These are phyloP conservation scores for Yoshiicerus persimilis DNA, from an alignment of 1,140 invertebrate genomes.

Conservation along the genomic window DNA sequence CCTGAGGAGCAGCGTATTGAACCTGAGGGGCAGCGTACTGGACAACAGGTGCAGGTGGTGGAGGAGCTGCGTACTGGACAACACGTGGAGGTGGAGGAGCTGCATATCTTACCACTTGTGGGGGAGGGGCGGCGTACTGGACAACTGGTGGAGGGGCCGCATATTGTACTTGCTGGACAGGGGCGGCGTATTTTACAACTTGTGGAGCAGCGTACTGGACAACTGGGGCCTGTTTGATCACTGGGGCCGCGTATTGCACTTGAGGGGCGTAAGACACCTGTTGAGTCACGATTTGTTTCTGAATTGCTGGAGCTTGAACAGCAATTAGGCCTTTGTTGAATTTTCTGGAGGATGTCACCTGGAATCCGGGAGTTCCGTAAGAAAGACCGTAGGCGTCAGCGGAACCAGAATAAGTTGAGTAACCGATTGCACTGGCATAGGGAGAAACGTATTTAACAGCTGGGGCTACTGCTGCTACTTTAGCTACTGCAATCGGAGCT, in stretches of 20 bases:
- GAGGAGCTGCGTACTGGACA: background rate
- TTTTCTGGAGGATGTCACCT: slow-evolving; percentile 27
- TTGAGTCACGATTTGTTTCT: background rate
- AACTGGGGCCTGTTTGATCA: background rate
- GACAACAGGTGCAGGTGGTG: background rate
- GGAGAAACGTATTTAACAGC: slow-evolving; percentile 2
- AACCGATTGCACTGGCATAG: slow-evolving; percentile 32
- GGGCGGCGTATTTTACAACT: background rate
- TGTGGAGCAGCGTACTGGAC: background rate
- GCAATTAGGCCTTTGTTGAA: slow-evolving; percentile 28
- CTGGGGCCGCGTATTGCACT: background rate
- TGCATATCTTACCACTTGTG: background rate
- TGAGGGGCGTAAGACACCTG: background rate
- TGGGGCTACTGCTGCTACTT: background rate
- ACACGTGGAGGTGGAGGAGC: background rate
- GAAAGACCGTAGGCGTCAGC: slow-evolving; percentile 25
- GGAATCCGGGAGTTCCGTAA: slow-evolving; percentile 36
- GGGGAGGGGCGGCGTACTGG: background rate
- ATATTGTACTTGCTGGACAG: background rate
- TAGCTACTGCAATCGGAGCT: background rate
- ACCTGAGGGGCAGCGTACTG: background rate
- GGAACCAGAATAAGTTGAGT: slow-evolving; percentile 1
- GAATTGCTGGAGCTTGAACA: background rate
- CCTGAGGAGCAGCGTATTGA: background rate
- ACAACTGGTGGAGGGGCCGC: background rate